Evolutionary conservation across 2,113 vertebrate species (phyloP).

Genomic region (Muntiacus muntjak): DNA sequence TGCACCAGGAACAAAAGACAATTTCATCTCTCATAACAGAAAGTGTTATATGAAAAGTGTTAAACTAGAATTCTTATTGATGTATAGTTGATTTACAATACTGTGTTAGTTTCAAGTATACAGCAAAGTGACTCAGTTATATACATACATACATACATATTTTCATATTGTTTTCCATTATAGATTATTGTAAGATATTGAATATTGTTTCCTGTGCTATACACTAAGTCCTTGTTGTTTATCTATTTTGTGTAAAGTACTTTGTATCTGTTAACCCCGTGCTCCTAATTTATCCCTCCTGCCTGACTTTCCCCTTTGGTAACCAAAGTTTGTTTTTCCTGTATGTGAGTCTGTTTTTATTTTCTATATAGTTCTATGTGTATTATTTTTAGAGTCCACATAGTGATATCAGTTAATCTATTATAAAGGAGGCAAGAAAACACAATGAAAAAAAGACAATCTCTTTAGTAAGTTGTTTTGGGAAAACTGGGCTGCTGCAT

Average conservation of each 20-base stretch:
- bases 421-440: not conserved
- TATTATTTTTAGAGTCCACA: not conserved
- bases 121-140: not conserved
- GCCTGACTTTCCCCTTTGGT: not conserved
- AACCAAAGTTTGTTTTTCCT: not conserved
- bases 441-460: not conserved
- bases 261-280: not conserved
- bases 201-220: not conserved
- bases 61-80: not conserved
- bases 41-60: not conserved
- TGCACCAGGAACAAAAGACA: not conserved
- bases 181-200: not conserved
- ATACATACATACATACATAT: not conserved
- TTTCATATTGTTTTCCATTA: not conserved
- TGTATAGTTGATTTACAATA: not conserved
- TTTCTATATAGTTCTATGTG: not conserved
- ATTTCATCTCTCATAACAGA: not conserved
- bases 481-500: not conserved
- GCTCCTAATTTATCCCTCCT: not conserved
- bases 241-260: not conserved
- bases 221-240: not conserved
- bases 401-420: not conserved
- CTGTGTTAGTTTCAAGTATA: not conserved
- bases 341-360: not conserved
- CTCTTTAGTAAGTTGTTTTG: not conserved